Evolutionary conservation across 2,797 vertebrate genomes (phyloP).

Genomic region (Zenarchopterus dispar): DNA sequence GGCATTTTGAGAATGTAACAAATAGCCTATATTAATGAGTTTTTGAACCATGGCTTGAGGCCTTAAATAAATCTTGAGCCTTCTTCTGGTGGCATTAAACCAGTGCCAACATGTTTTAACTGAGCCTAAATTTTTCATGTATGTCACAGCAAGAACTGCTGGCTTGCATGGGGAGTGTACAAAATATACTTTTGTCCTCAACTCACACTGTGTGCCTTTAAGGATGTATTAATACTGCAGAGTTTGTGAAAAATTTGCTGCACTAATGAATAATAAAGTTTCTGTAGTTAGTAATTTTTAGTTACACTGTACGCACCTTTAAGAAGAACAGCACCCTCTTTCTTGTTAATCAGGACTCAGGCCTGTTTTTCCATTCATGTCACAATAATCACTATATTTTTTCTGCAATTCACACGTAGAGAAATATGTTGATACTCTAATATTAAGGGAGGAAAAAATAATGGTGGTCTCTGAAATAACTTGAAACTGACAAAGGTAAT

Average conservation of each 20-base stretch:
- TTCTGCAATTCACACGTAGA: not conserved
- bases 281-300: slow-evolving; percentile 49
- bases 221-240: slow-evolving; percentile 60
- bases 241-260: slow-evolving; percentile 48
- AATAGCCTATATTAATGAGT: slow-evolving; percentile 35
- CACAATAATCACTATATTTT: not conserved
- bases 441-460: no score
- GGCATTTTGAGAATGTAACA: slow-evolving; percentile 52
- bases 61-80: slow-evolving; percentile 38
- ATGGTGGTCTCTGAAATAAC: no score
- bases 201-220: slow-evolving; percentile 53
- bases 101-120: slow-evolving; percentile 48
- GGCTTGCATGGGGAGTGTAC: slow-evolving; percentile 53
- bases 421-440: no score
- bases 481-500: no score
- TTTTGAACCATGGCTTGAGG: slow-evolving; percentile 42
- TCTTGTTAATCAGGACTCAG: slow-evolving; percentile 4
- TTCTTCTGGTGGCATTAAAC: slow-evolving; percentile 53
- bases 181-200: slow-evolving; percentile 44
- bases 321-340: slow-evolving; percentile 3
- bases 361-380: slow-evolving; percentile 12
- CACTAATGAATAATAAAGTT: slow-evolving; percentile 74
- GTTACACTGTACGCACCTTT: slow-evolving; percentile 32
- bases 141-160: slow-evolving; percentile 49
- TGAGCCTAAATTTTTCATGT: slow-evolving; percentile 43